These are phyloP conservation scores for Euspilapteryx auroguttella DNA, from an alignment of 2,888 invertebrate species.

Conservation along the genomic window DNA sequence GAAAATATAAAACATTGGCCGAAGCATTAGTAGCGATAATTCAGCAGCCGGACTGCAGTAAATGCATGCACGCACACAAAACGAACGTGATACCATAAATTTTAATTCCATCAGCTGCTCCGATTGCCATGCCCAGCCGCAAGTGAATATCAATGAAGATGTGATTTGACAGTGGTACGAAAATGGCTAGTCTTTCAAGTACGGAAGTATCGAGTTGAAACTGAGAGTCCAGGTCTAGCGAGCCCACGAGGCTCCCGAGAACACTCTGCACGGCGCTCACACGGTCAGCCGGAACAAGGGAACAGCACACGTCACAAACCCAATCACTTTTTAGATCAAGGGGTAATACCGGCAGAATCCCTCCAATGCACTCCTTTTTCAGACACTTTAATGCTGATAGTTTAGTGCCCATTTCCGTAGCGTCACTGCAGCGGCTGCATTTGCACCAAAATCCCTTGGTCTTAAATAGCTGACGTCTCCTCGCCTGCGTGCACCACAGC, in stretches of 20 bases:
- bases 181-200: constrained; percentile 25
- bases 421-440: constrained; percentile 66
- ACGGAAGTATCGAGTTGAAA: constrained; percentile 35
- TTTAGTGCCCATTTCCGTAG: constrained; percentile 61
- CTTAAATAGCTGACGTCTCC: constrained; percentile 60
- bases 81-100: too few species aligned
- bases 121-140: too few species aligned
- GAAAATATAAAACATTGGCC: too few species aligned
- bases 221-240: constrained; percentile 41
- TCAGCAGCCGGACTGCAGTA: too few species aligned
- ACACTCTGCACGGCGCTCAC: constrained; percentile 42
- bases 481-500: constrained; percentile 67
- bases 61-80: too few species aligned
- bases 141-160: constrained; percentile 36
- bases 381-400: constrained; percentile 58
- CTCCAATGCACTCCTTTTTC: constrained; percentile 47
- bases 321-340: constrained; percentile 45
- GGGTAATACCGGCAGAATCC: constrained; percentile 53
- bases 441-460: constrained; percentile 69
- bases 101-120: too few species aligned
- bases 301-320: constrained; percentile 58
- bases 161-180: constrained; percentile 34
- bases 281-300: constrained; percentile 28
- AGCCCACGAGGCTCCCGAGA: constrained; percentile 57
- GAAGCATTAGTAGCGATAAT: too few species aligned